phyloP scores from a whole-genome alignment of 2,888 invertebrate species.

The Agrypnus murinus region DNA sequence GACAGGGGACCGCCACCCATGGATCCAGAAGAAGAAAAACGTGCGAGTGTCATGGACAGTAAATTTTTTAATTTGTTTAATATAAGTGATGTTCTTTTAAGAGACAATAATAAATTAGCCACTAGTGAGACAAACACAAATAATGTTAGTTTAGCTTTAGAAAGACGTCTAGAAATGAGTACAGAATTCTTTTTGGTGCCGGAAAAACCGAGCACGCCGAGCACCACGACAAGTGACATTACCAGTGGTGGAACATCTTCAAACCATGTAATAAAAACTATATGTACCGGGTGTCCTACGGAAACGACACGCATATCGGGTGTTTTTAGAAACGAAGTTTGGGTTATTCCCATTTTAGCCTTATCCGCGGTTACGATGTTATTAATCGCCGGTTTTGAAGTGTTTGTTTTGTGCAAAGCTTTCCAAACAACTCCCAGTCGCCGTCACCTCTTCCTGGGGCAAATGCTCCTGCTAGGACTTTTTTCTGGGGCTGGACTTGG shows the following conservation, averaged over 20 bases:
- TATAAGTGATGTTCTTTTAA: slow-evolving; percentile 37
- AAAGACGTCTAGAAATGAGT: slow-evolving; percentile 81
- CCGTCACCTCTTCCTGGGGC: slow-evolving; percentile 90
- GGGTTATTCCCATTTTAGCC: slow-evolving; percentile 93
- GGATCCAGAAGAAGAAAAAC: slow-evolving; percentile 11
- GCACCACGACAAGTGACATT: slow-evolving; percentile 60
- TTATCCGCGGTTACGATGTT: slow-evolving; percentile 89
- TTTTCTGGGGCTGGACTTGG: slow-evolving; percentile 88
- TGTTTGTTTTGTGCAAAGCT: slow-evolving; percentile 90
- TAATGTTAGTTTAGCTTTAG: slow-evolving; percentile 52
- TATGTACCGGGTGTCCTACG: slow-evolving; percentile 60
- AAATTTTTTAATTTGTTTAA: slow-evolving; percentile 23
- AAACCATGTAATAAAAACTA: slow-evolving; percentile 69
- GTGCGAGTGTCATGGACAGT: slow-evolving; percentile 33
- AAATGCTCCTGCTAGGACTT: slow-evolving; percentile 88
- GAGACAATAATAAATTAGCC: slow-evolving; percentile 19
- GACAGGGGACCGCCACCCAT: slow-evolving; percentile 61
- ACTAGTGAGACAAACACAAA: slow-evolving; percentile 4
- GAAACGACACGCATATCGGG: slow-evolving; percentile 60
- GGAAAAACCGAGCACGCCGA: slow-evolving; percentile 70
- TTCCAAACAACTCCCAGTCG: slow-evolving; percentile 88
- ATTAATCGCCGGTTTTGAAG: slow-evolving; percentile 90
- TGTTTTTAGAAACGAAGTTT: slow-evolving; percentile 81
- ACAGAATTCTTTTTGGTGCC: slow-evolving; percentile 90
- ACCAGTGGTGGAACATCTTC: no score